phyloP scores from a whole-genome alignment of 1,140 invertebrate species.

The Drosophila ficusphila region DNA sequence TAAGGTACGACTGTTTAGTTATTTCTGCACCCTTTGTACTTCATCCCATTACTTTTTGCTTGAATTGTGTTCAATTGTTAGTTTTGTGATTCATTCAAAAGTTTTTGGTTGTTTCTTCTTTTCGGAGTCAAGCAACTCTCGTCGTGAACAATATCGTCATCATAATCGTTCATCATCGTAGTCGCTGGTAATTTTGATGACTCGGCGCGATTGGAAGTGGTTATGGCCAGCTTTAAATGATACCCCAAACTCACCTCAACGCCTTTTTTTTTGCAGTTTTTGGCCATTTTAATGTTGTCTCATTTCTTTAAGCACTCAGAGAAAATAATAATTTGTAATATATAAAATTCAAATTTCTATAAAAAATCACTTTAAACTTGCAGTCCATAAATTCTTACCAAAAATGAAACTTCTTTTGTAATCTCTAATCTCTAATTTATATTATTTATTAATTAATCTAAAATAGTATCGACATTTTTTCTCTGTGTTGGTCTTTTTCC shows the following conservation, averaged over 20 bases:
- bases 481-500: not conserved
- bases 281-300: conserved; percentile 32
- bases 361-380: too few species aligned
- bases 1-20: conserved; percentile 20
- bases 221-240: conserved; percentile 28
- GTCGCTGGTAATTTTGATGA: conserved; percentile 38
- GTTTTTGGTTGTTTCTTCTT: not conserved
- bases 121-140: conserved; percentile 2
- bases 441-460: not conserved
- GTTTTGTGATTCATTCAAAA: conserved; percentile 42
- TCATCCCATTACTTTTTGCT: conserved; percentile 29
- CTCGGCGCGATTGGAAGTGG: conserved; percentile 28
- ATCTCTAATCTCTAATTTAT: not conserved
- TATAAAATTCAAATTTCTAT: not conserved
- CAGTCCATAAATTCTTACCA: too few species aligned
- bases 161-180: conserved; percentile 33
- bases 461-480: not conserved
- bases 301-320: not conserved
- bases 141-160: conserved; percentile 22
- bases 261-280: conserved; percentile 7
- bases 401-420: too few species aligned
- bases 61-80: conserved; percentile 50
- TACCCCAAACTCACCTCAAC: not conserved
- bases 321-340: not conserved
- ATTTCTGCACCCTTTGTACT: conserved; percentile 1